Base-by-base conservation (phyloP, 2,113 vertebrate species). In the Axis porcinus region DNA sequence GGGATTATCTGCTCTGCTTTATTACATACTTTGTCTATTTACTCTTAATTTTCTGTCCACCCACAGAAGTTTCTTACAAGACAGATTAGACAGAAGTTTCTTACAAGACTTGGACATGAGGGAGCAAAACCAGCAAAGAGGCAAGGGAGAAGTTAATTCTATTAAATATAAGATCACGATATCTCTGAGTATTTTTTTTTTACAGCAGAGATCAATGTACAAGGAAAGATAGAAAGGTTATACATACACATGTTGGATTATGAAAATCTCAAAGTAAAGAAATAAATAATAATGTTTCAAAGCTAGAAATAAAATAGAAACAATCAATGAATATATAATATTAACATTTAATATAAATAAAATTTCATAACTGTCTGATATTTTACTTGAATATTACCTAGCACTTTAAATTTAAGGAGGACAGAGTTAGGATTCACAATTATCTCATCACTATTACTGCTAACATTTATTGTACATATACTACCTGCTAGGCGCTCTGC, bases 221-320 rank as follows among this genome's bases (percentile, higher is more conserved):
- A 95, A 85, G 40, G 25, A 62, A 97, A 94, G 52, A 92, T 8
- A 86, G 47, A 90, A 33, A 96, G 97, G 45, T 86, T 55, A 88
- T 27, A 85, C n/a, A 74, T 33, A 93, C 4, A 86, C 4, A n/a
- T 3, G 1, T 17, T 52, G 14, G 10, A 92, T 92, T 86, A 52
- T 52, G 27, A 98, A 91, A 90, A 81, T 87, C 11, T 90, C 67
- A 50, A 83, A 58, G 33, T 27, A 84, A 50, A 91, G n/a, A 87
- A 97, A 87, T 64, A 30, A 52, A 85, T 30, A 88, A 50, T 43
- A 87, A 88, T 78, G 27, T 78, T 90, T 96, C 17, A 76, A 89
- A 97, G 83, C 23, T 88, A 78, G 93, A 96, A 91, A 45, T 91
- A 81, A 93, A 86, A 91, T n/a, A 86, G 45, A 91, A 93, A 62